phyloP scores from a whole-genome alignment of 2,797 vertebrate genomes.

The Vireo griseus region DNA sequence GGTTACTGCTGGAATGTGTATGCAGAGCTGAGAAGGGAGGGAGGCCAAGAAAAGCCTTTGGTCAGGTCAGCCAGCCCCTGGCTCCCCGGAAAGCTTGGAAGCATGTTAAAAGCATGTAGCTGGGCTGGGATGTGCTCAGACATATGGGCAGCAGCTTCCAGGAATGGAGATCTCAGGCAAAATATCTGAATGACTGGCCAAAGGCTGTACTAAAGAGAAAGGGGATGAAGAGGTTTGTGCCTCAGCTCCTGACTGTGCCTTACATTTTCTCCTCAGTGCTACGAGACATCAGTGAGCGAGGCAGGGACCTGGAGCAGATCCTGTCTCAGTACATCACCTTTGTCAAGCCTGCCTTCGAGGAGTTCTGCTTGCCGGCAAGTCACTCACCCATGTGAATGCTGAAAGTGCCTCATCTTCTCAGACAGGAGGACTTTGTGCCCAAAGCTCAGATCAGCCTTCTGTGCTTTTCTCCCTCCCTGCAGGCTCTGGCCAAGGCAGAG shows the following conservation, averaged over 20 bases:
- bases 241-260: background rate
- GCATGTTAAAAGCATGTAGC: background rate
- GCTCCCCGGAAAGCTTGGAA: background rate
- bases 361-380: conserved; percentile 95
- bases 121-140: background rate
- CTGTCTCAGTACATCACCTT: conserved; percentile 92
- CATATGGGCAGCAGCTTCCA: background rate
- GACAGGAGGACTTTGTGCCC: background rate
- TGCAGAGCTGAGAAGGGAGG: background rate
- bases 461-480: background rate
- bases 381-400: rapidly evolving
- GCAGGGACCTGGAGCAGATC: conserved; percentile 89
- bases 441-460: background rate
- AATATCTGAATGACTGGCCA: rapidly evolving
- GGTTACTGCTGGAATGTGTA: background rate
- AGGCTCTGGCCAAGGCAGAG: background rate
- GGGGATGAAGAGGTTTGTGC: background rate
- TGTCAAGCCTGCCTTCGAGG: conserved; percentile 94
- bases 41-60: background rate
- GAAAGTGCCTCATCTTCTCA: background rate
- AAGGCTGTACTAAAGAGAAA: background rate
- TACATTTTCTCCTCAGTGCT: conserved; percentile 75
- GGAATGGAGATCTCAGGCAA: background rate
- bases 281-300: conserved; percentile 89
- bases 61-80: background rate